Base-by-base conservation (phyloP, 2,797 vertebrate species). In the Eulemur rubriventer region DNA sequence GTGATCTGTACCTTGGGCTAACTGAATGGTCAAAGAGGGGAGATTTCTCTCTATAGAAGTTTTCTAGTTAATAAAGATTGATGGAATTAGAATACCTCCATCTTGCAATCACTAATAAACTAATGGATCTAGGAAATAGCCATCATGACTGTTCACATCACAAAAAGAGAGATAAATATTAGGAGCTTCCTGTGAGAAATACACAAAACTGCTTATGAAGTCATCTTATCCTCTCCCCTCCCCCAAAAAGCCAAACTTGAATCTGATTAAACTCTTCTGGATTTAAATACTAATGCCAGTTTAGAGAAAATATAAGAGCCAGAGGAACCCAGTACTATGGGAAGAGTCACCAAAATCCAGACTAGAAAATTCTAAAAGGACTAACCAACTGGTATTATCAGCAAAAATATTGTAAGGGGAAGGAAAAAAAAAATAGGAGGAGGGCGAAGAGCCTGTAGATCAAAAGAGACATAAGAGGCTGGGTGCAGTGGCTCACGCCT, bases 41-140 rank as follows among this genome's bases (percentile, higher is more conserved):
- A 89, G 24, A 38, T 55, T 89, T 96, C 33, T 84, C 17, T 91
- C 46, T 86, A 12, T 78, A 38, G 14, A 81, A 94, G 73, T 94
- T 92, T 81, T 86, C 85, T 96, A 69, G 59, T 69, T 94, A 73
- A 76, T 72, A 73, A 95, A 93, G 72, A 91, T 63, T 43, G n/a
- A 82, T 67, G 50, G 67, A 76, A 73, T 86, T 87, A 93, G 57
- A 85, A 35, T 92, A 50, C 41, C 69, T 94, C 18, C 24, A 59
- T 92, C 94, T 79, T 87, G 41, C 14, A 43, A 35, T 43, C 10
- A 43, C 30, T 76, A 41, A 65, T 89, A 70, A 82, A 70, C 18
- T 63, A 82, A 57, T 73, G n/a, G 35, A 63, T 65, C 46, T 87
- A 96, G 41, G 69, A 57, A 82, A 0, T 86, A 94, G 67, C 48